Conservation (phyloP, 2,113 vertebrate genomes). For the Dromaius novaehollandiae region DNA sequence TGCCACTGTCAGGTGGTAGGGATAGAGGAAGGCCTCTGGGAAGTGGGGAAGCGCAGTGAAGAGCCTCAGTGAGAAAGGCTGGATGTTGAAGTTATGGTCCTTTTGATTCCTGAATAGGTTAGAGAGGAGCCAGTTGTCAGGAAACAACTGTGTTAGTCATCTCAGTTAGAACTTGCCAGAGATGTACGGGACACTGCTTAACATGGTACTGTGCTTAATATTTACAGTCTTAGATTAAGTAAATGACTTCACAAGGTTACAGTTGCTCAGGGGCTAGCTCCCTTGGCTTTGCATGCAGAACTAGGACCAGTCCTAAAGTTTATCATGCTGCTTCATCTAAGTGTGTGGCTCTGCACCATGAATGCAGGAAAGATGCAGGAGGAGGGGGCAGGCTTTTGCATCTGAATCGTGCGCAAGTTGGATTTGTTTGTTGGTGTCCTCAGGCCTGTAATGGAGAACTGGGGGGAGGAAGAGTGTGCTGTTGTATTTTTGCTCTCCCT, state of each 20-base stretch:
- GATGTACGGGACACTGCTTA: background rate
- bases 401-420: background rate
- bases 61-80: background rate
- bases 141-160: background rate
- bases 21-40: background rate
- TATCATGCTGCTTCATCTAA: background rate
- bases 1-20: background rate
- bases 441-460: background rate
- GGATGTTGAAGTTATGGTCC: background rate
- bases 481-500: background rate
- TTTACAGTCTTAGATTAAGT: background rate
- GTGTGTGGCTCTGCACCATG: accelerated
- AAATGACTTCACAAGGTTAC: background rate
- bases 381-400: background rate
- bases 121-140: background rate
- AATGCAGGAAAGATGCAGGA: background rate
- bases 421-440: background rate
- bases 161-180: background rate
- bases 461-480: background rate
- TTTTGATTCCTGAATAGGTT: background rate
- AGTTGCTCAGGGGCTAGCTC: background rate
- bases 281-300: background rate
- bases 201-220: accelerated
- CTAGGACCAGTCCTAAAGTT: background rate
- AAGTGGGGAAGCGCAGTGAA: background rate